Percentiles rank a stretch among this genome's conserved stretches.
phyloP scores from a whole-genome alignment of 2,888 invertebrate species.

The Rhodophaea formosa region DNA sequence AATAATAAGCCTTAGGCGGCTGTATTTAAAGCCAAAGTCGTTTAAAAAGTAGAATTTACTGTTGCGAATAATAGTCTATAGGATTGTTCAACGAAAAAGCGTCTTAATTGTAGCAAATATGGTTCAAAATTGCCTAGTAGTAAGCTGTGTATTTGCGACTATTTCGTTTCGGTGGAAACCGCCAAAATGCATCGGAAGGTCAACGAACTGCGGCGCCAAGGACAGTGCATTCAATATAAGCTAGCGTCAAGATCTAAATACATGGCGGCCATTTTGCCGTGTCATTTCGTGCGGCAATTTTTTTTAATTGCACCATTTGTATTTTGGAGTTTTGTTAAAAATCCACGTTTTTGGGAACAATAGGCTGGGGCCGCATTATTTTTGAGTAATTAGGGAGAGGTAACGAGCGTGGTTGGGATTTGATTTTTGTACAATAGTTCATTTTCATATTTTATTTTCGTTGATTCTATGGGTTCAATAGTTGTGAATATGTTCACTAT shows the following conservation, averaged over 20 bases:
- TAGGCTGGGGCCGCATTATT: constrained; percentile 65
- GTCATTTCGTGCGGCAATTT: constrained; percentile 69
- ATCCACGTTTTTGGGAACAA: constrained; percentile 55
- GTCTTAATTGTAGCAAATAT: constrained; percentile 41
- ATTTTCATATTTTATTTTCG: neutral
- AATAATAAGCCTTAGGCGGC: constrained; percentile 28
- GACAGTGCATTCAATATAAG: constrained; percentile 79
- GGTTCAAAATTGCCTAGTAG: constrained; percentile 43
- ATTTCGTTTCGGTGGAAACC: constrained; percentile 58
- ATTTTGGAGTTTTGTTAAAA: constrained; percentile 57
- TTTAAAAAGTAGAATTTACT: constrained; percentile 42
- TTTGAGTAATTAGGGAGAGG: constrained; percentile 72
- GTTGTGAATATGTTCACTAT: too few relatives aligned
- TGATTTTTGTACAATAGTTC: neutral
- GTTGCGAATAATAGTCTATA: constrained; percentile 6
- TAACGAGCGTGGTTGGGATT: constrained; percentile 52
- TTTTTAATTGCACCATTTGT: constrained; percentile 59
- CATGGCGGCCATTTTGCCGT: constrained; percentile 72
- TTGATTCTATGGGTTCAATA: neutral
- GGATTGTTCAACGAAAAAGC: constrained; percentile 38
- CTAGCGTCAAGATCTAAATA: constrained; percentile 79
- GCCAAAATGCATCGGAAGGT: constrained; percentile 81
- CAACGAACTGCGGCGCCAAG: constrained; percentile 75
- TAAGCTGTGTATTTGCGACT: constrained; percentile 43
- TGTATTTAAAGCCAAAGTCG: constrained; percentile 33